Base-by-base conservation (phyloP, 1,140 invertebrate species). In the Bacillus rossius region DNA sequence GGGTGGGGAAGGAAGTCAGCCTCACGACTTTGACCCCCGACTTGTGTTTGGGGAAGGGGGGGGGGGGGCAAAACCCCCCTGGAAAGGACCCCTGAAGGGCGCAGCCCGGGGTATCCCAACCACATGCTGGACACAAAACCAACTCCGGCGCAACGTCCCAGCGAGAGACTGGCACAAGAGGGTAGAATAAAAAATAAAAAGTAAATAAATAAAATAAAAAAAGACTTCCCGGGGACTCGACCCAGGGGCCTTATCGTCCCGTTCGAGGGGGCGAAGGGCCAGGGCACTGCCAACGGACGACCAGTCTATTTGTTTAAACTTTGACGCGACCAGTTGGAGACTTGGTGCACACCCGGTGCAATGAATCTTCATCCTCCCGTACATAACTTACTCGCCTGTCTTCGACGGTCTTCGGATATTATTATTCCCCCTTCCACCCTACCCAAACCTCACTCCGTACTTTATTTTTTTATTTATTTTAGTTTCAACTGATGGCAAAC, bases 291-390 rank as follows among this genome's bases (percentile, higher is more conserved):
- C 48, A 23, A 19, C 19, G 48, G 16, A 26, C 34, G 48, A 19
- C 48, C 37, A 50, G 48, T 50, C 48, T 50, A 50, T 50, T 50
- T 50, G 48, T 50, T 50, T 50, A 50, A 50, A 50, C 48, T 50
- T 50, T 50, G 48, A 50, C 48, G 34, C 29, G 29, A 25, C 25
- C 20, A 34, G 48, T 14, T 29, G 48, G 47, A 48, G 47, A 48
- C 47, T 48, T 48, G 10, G 22, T 25, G 17, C 5, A n/a, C 17
- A 48, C 22, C 22, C 22, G 47, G 14, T 20, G 26, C 47, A 14
- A 26, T 49, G 48, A 50, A 50, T 50, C 26, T 29, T 34, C 23
- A n/a, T 29, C 48, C 25, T 1, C 25, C 8, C 7, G 25, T 50
- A 50, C 25, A 50, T 50, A 50, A 50, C 48, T 50, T n/a, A 50